Evolutionary conservation across 2,113 vertebrate genomes (phyloP).

Genomic region (Poeciliopsis retropinna): DNA sequence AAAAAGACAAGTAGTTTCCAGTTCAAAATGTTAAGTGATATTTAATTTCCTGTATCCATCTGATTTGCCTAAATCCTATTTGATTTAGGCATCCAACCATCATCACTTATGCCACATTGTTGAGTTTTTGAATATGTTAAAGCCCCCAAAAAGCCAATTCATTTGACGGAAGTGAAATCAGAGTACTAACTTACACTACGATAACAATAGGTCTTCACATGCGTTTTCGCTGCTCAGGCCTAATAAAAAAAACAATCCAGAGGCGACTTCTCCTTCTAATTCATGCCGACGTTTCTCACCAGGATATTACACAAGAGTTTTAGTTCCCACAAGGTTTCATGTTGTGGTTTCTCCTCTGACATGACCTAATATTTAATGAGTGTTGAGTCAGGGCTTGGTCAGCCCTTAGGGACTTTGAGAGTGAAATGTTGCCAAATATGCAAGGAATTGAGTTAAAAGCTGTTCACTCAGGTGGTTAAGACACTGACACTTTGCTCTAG

Average conservation of each 20-base stretch:
- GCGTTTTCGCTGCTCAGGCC: too few relatives aligned
- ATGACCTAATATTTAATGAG: conserved; percentile 7
- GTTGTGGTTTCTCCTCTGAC: conserved; percentile 19
- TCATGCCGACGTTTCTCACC: conserved; percentile 9
- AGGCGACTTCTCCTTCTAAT: not conserved
- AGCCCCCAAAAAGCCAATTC: too few relatives aligned
- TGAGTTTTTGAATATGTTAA: too few relatives aligned
- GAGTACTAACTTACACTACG: too few relatives aligned
- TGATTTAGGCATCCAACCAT: too few relatives aligned
- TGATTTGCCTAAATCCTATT: too few relatives aligned
- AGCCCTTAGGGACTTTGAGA: not conserved
- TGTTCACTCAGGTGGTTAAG: not conserved
- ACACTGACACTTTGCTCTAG: not conserved
- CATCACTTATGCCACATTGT: too few relatives aligned
- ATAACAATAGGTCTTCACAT: too few relatives aligned
- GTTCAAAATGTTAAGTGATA: too few relatives aligned
- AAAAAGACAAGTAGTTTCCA: too few relatives aligned
- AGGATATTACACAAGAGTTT: conserved; percentile 20
- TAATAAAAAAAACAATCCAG: not conserved
- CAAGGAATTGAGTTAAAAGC: not conserved
- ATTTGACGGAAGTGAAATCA: too few relatives aligned
- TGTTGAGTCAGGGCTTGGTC: conserved; percentile 25
- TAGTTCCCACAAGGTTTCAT: conserved; percentile 11
- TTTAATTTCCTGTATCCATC: too few relatives aligned
- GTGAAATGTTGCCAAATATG: not conserved